These are phyloP conservation scores for Jacana jacana DNA, from an alignment of 2,113 vertebrate genomes.

Conservation along the genomic window DNA sequence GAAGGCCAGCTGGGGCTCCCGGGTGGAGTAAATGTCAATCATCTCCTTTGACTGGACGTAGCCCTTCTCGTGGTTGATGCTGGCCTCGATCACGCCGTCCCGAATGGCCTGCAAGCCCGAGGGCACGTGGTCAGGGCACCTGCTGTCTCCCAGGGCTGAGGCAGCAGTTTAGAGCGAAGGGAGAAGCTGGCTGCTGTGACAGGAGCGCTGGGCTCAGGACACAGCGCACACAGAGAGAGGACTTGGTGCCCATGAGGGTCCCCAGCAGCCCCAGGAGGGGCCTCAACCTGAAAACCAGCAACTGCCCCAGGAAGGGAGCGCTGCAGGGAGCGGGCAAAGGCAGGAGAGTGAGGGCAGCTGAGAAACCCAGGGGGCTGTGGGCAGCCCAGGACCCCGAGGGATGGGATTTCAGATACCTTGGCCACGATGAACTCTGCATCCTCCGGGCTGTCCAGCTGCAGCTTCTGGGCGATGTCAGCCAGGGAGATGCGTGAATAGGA, in stretches of 20 bases:
- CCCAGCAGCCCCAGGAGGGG: neutral
- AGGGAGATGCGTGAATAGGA: slow-evolving; percentile 97
- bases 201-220: neutral
- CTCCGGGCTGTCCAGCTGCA: slow-evolving; percentile 96
- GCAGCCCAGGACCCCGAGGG: neutral
- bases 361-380: neutral
- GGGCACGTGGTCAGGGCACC: neutral
- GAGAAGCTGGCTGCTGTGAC: neutral
- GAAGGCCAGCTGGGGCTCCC: slow-evolving; percentile 96
- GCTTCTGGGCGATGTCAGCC: slow-evolving; percentile 94
- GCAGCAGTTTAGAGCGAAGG: neutral
- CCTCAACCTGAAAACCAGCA: neutral
- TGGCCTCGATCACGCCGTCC: slow-evolving; percentile 96
- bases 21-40: slow-evolving; percentile 94
- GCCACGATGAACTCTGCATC: slow-evolving; percentile 98
- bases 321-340: neutral
- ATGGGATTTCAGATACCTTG: slow-evolving; percentile 77
- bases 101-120: slow-evolving; percentile 85
- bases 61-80: slow-evolving; percentile 97
- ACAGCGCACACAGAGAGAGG: neutral
- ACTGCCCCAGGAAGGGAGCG: too few species aligned
- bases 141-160: neutral
- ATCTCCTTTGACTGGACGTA: slow-evolving; percentile 98
- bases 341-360: neutral
- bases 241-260: fast-evolving